Evolutionary conservation across 2,113 vertebrate genomes (phyloP).

Genomic region (Peromyscus polionotus): DNA sequence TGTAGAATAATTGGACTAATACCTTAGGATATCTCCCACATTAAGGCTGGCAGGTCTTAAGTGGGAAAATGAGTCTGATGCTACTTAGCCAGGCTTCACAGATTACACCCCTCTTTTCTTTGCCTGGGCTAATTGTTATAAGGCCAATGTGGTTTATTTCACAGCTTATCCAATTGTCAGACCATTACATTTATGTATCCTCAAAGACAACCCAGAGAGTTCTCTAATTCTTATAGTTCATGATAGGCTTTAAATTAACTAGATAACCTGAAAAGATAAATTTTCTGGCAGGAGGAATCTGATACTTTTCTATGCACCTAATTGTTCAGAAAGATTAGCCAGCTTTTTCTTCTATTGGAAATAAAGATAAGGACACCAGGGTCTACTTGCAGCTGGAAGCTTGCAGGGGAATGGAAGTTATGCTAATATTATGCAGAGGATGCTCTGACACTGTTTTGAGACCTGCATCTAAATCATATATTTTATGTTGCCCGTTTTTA

Average conservation of each 20-base stretch:
- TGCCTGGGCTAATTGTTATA: constrained; percentile 13
- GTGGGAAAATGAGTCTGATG: background rate
- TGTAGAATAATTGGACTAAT: background rate
- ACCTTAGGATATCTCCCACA: background rate
- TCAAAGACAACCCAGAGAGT: background rate
- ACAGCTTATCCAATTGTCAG: background rate
- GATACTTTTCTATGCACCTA: constrained; percentile 46
- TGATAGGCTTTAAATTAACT: background rate
- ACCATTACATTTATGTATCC: background rate
- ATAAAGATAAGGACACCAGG: constrained; percentile 56
- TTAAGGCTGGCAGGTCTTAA: background rate
- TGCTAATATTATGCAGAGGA: constrained; percentile 61
- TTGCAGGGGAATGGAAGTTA: constrained; percentile 40
- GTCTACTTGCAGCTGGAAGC: constrained; percentile 59
- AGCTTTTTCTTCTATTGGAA: constrained; percentile 49
- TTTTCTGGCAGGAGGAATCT: constrained; percentile 42
- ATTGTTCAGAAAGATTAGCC: constrained; percentile 62
- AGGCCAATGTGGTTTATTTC: background rate
- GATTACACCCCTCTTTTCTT: background rate
- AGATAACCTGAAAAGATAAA: constrained; percentile 47
- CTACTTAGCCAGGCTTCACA: background rate
- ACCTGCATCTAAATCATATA: constrained; percentile 38
- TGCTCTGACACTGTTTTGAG: constrained; percentile 33
- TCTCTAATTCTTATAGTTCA: constrained; percentile 26
- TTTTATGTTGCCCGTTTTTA: background rate